Base-by-base conservation (phyloP, 2,113 vertebrate species). In the Arizona elegans region DNA sequence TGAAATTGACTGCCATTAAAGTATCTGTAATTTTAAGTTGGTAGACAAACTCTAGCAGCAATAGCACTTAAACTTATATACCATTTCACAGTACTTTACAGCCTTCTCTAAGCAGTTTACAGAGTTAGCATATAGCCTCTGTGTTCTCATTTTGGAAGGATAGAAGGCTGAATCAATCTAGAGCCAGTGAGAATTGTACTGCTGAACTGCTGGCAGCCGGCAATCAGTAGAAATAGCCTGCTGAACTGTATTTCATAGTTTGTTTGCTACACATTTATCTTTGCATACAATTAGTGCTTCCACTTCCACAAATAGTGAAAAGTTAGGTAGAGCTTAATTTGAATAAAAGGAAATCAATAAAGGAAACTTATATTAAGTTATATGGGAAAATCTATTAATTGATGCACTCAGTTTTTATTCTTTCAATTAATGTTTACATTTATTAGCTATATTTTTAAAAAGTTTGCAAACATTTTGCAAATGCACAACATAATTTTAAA, bases 21-120 rank as follows among this genome's bases (percentile, higher is more conserved):
- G 94, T 97, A 96, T 97, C 97, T 97, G 96, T 98, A 97, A 97
- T 96, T 94, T 93, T 98, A 97, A 97, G 97, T 97, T 47, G 62
- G 92, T 95, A 50, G 93, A 95, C 97, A 93, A 97, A 97, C 97
- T 97, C 95, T 96, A 62, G 59, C 59, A 62, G 24, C 24, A 26
- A 26, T 26, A 62, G 24, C 9, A 62, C 59, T 26, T 62, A 26
- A 9, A 62, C 24, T 59, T 59, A 59, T 24, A 59, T 59, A 59
- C 8, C 23, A 59, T 23, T 59, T 59, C 59, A 62, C 59, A 62
- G 59, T 26, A 62, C 59, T 29, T 62, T 62, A 62, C 9, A 62
- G 59, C 24, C 23, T 9, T 62, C 24, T 62, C 59, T 62, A 26
- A 1, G 24, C 9, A 9, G 9, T 11, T 62, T 26, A 62, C 9